Conservation (phyloP, 37 sponge, comb jelly and placozoan genomes). For the Aphrocallistes beatrix region DNA sequence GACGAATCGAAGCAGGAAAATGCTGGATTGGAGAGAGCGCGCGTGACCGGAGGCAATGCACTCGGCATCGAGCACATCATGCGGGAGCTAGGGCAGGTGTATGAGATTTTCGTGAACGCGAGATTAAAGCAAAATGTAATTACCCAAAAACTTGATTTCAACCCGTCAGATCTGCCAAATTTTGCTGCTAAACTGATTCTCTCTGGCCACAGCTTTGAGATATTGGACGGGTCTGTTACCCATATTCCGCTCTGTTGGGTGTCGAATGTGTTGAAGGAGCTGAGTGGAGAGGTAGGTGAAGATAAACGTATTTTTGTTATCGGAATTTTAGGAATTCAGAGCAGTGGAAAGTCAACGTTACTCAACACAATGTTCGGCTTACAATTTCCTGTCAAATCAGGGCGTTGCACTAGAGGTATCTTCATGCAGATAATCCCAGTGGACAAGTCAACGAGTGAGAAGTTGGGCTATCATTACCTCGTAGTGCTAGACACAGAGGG, state of each 20-base stretch:
- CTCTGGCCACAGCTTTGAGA: background rate
- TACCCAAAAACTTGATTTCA: background rate
- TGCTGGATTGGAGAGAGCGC: too few species aligned
- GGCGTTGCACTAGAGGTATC: conserved; percentile 14
- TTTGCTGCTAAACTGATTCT: background rate
- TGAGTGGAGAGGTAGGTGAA: background rate
- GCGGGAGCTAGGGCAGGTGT: conserved; percentile 18
- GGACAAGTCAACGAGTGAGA: background rate
- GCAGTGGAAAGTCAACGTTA: conserved; percentile 22
- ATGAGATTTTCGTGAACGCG: background rate
- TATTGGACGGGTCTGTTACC: conserved; percentile 13
- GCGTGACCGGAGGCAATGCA: background rate
- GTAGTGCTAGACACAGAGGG: conserved; percentile 19
- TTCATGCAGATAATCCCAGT: conserved; percentile 19
- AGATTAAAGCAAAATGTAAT: background rate
- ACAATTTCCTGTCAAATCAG: conserved; percentile 18
- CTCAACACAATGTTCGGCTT: conserved; percentile 25
- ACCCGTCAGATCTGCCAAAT: background rate
- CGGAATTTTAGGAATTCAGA: conserved; percentile 20
- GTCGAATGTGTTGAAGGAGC: background rate
- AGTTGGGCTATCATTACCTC: background rate
- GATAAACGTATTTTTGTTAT: conserved; percentile 12
- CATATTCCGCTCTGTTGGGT: conserved; percentile 15
- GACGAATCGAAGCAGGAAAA: background rate
- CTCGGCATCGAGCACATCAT: background rate